Percentiles rank a stretch among this genome's conserved stretches.
phyloP scores from a whole-genome alignment of 2,797 vertebrate genomes.

The Rhinogobio ventralis region DNA sequence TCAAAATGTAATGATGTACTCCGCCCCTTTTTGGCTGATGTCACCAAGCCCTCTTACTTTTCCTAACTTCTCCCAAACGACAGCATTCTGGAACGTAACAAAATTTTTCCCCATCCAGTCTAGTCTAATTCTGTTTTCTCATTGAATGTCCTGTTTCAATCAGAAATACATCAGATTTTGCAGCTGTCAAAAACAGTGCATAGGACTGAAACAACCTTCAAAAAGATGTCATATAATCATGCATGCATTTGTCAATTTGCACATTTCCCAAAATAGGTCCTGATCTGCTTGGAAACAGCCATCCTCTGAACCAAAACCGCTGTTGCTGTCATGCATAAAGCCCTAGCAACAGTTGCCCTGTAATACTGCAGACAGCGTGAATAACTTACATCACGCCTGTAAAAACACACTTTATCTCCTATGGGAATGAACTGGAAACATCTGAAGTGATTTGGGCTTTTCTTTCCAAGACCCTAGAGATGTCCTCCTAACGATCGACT shows the following conservation, averaged over 20 bases:
- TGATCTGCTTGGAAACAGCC: slow-evolving; percentile 14
- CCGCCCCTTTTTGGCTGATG: not conserved
- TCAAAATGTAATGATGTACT: not conserved
- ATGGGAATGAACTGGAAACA: slow-evolving; percentile 34
- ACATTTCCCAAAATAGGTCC: not conserved
- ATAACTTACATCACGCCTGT: not conserved
- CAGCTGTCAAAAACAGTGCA: not conserved
- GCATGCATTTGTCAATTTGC: not conserved
- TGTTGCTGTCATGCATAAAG: slow-evolving; percentile 9
- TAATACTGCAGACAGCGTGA: slow-evolving; percentile 11
- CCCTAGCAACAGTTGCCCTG: slow-evolving; percentile 21
- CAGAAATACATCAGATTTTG: not conserved
- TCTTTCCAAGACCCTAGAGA: slow-evolving; percentile 30
- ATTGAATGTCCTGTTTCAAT: not conserved
- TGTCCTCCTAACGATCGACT: slow-evolving; percentile 29
- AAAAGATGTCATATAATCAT: not conserved
- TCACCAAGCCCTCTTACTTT: not conserved
- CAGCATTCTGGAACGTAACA: not conserved
- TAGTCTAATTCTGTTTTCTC: not conserved
- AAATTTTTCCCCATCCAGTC: not conserved
- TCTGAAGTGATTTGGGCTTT: slow-evolving; percentile 16
- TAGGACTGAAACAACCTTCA: not conserved
- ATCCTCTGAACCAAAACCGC: not conserved
- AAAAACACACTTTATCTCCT: slow-evolving; percentile 39
- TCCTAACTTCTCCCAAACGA: not conserved